Evolutionary conservation across 1,140 invertebrate genomes (phyloP).

Genomic region (Sycobia sp.): DNA sequence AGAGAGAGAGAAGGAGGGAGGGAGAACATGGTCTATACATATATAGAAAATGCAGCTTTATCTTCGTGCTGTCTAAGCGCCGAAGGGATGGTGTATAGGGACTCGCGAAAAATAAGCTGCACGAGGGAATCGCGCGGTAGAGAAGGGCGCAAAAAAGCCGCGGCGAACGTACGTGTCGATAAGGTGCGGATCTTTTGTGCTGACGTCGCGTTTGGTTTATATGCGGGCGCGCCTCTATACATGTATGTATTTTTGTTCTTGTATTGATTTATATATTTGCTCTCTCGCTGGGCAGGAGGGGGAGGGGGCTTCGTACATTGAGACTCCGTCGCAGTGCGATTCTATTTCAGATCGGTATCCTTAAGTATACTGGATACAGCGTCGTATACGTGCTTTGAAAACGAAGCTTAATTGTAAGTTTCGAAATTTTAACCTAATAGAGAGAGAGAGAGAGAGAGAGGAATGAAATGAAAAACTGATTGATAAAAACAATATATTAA

Average conservation of each 20-base stretch:
- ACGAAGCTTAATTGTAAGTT: no score
- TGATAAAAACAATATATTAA: no score
- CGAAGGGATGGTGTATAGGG: no score
- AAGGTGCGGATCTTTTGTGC: constrained; percentile 1
- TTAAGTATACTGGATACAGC: no score
- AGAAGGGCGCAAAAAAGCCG: background rate
- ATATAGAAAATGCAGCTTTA: constrained; percentile 21
- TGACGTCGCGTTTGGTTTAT: background rate
- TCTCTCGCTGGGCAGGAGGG: no score
- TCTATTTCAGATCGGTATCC: no score
- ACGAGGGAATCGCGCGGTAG: background rate
- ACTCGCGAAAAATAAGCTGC: constrained; percentile 11
- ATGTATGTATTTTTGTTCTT: background rate
- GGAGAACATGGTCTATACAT: background rate
- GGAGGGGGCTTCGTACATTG: background rate
- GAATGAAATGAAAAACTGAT: no score
- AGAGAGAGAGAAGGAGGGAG: background rate
- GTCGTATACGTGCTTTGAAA: no score
- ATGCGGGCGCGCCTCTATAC: background rate
- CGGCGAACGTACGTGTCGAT: background rate
- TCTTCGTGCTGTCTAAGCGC: constrained; percentile 24
- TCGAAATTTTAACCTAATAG: no score
- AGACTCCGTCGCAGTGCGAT: no score
- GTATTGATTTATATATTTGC: background rate
- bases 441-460: no score